A percentile compares a stretch with the other conserved stretches of the same genome.
Conservation (phyloP, 2,888 invertebrate genomes). For the Notodonta ziczac region DNA sequence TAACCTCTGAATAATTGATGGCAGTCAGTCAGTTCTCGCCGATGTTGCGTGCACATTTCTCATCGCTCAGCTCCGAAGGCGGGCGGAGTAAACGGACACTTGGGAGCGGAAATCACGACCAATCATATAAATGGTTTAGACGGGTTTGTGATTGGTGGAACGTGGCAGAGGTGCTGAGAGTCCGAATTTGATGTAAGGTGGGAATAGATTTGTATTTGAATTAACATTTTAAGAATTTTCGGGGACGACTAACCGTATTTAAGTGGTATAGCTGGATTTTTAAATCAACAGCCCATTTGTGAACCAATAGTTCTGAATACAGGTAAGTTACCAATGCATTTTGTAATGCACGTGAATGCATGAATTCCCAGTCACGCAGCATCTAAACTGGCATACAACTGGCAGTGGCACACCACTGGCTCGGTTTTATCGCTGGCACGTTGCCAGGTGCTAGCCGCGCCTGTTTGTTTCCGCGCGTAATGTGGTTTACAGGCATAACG, state of each 20-base stretch:
- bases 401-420: not conserved
- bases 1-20: slow-evolving; percentile 38
- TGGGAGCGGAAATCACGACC: slow-evolving; percentile 35
- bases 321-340: too few species aligned
- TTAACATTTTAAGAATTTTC: too few species aligned
- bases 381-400: too few species aligned
- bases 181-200: not conserved
- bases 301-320: too few species aligned
- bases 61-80: slow-evolving; percentile 28
- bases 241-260: too few species aligned
- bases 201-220: too few species aligned
- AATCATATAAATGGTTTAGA: slow-evolving; percentile 25
- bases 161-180: not conserved
- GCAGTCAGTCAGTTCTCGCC: slow-evolving; percentile 9
- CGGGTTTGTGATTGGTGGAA: slow-evolving; percentile 13
- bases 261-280: too few species aligned
- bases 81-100: slow-evolving; percentile 28
- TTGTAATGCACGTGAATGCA: too few species aligned
- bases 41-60: not conserved
- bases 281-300: too few species aligned
- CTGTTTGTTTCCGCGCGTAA: not conserved
- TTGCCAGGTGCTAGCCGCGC: not conserved
- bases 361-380: not conserved
- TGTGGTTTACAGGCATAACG: not conserved
- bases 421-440: not conserved